phyloP scores from a whole-genome alignment of 2,797 vertebrate species.

The Lacerta bilineata region DNA sequence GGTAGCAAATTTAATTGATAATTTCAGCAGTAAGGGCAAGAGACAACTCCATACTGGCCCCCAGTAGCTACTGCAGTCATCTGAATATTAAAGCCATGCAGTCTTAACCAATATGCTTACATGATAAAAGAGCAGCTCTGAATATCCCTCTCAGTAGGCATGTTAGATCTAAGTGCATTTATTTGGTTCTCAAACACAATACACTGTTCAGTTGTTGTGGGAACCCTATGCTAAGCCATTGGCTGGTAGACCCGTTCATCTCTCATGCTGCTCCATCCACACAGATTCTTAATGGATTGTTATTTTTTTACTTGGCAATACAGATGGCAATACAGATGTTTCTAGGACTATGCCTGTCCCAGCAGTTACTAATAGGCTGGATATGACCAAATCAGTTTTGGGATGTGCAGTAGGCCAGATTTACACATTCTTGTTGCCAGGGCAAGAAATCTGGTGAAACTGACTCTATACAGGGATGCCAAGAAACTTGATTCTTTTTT shows the following conservation, averaged over 20 bases:
- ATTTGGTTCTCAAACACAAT: background rate
- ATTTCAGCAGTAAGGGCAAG: background rate
- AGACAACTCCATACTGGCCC: background rate
- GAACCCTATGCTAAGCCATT: background rate
- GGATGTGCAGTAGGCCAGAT: background rate
- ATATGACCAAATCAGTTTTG: background rate
- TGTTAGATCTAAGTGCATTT: background rate
- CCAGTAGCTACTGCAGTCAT: background rate
- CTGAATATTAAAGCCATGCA: background rate
- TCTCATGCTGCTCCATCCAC: background rate
- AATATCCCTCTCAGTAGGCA: background rate
- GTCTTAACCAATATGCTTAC: background rate
- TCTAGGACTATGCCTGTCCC: background rate
- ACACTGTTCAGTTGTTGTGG: background rate
- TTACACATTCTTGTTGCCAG: background rate
- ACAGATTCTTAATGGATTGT: no score
- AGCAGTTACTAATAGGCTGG: background rate
- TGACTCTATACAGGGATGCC: background rate
- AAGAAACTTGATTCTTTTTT: background rate
- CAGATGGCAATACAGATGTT: background rate
- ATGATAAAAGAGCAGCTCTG: background rate
- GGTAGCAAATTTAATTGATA: background rate
- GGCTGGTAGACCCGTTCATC: background rate
- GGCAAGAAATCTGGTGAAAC: background rate
- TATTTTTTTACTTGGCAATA: background rate